Percentiles rank a stretch among this genome's conserved stretches.
Conservation (phyloP, 2,888 invertebrate species). For the Macrosoma leucophasiata region DNA sequence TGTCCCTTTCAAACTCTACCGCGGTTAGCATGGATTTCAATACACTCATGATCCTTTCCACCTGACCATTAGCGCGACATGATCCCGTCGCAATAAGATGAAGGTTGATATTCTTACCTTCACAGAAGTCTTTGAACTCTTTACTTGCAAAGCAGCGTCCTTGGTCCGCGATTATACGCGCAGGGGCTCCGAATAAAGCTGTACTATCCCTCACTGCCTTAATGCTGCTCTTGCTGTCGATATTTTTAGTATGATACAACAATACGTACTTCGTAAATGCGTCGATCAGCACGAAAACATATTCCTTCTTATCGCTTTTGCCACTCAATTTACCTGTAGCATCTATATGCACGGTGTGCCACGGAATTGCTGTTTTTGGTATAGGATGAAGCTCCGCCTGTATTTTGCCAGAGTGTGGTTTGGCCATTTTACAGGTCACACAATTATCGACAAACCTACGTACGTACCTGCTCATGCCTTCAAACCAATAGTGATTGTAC, state of each 20-base stretch:
- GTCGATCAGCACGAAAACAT: constrained; percentile 14
- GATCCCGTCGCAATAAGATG: not conserved
- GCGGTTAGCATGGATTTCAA: constrained; percentile 14
- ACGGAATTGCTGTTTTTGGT: constrained; percentile 27
- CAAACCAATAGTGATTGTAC: constrained; percentile 2
- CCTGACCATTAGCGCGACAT: not conserved
- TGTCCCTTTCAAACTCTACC: constrained; percentile 18
- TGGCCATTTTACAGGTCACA: constrained; percentile 32
- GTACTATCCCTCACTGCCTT: constrained; percentile 7
- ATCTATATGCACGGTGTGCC: constrained; percentile 24
- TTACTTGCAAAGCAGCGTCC: constrained; percentile 10
- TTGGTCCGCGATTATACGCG: constrained; percentile 16
- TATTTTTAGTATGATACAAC: constrained; percentile 16
- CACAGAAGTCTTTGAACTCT: constrained; percentile 15
- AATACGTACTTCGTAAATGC: constrained; percentile 23
- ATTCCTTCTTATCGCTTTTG: constrained; percentile 20
- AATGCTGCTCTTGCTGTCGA: constrained; percentile 21
- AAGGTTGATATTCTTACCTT: constrained; percentile 8
- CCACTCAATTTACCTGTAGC: constrained; percentile 24
- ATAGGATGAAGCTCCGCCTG: constrained; percentile 34
- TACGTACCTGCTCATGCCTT: not conserved
- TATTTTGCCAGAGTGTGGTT: constrained; percentile 28
- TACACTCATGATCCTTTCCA: constrained; percentile 25
- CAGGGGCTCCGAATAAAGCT: constrained; percentile 14
- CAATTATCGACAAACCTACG: constrained; percentile 17